A percentile compares a stretch with the other conserved stretches of the same genome.
Evolutionary conservation across 2,888 invertebrate genomes (phyloP).

Genomic region (Gonocerus acuteangulatus): DNA sequence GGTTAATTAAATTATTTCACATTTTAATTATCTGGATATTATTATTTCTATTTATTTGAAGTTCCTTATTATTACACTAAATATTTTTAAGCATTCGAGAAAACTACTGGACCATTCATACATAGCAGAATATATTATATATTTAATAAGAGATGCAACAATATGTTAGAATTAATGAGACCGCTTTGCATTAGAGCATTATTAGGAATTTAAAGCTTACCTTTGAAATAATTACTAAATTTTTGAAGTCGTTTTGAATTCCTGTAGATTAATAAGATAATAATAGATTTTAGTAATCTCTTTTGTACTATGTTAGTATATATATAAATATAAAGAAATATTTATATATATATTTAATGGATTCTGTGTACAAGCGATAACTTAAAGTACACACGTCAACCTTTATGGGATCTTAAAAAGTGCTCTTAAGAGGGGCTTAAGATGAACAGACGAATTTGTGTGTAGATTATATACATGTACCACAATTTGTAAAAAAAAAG

Average conservation of each 20-base stretch:
- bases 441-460: constrained; percentile 25
- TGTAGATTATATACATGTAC: constrained; percentile 12
- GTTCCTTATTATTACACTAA: neutral
- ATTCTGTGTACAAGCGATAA: constrained; percentile 6
- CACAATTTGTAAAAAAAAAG: neutral
- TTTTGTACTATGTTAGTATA: constrained; percentile 12
- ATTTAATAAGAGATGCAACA: constrained; percentile 8
- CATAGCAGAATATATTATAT: constrained; percentile 8
- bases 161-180: constrained; percentile 20
- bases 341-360: constrained; percentile 1
- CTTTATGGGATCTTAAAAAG: constrained; percentile 27
- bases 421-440: constrained; percentile 30
- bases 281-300: constrained; percentile 19
- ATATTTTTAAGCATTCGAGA: neutral
- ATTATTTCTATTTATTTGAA: neutral
- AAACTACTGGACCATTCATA: constrained; percentile 17
- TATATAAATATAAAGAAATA: neutral
- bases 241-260: constrained; percentile 15
- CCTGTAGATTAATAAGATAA: constrained; percentile 17
- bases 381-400: constrained; percentile 8
- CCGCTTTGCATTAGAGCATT: constrained; percentile 23
- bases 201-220: constrained; percentile 19
- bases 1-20: too few relatives aligned
- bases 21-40: neutral
- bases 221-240: constrained; percentile 16